Evolutionary conservation across 2,113 vertebrate species (phyloP).

Genomic region (Phycodurus eques): DNA sequence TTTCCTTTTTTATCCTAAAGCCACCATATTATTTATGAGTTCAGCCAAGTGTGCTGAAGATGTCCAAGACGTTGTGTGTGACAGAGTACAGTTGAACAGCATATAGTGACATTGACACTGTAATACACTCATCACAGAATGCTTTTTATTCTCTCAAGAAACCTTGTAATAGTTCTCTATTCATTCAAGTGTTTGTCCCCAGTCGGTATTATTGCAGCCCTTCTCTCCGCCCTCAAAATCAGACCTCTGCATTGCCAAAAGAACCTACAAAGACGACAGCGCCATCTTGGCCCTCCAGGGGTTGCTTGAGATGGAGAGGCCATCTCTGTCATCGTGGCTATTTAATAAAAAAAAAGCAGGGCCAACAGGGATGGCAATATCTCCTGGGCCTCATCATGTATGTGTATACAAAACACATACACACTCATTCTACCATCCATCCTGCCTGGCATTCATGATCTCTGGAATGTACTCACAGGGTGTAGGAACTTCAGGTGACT

Average conservation of each 20-base stretch:
- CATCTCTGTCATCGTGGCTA: conserved; percentile 58
- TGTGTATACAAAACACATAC: conserved; percentile 25
- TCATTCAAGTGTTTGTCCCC: conserved; percentile 23
- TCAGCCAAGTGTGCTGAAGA: background rate
- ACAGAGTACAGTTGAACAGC: background rate
- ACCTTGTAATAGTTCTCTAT: conserved; percentile 19
- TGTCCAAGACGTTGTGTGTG: background rate
- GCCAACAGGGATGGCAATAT: conserved; percentile 42
- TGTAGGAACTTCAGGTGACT: conserved; percentile 46
- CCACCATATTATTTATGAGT: too few relatives aligned
- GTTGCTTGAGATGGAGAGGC: conserved; percentile 57
- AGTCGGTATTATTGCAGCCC: conserved; percentile 10
- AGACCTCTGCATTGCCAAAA: conserved; percentile 6
- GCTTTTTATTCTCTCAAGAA: background rate
- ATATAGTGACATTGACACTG: background rate
- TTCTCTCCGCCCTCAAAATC: conserved; percentile 8
- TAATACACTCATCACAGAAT: background rate
- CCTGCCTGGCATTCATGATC: conserved; percentile 28
- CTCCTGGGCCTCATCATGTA: conserved; percentile 54
- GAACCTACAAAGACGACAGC: conserved; percentile 39
- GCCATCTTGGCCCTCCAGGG: conserved; percentile 36
- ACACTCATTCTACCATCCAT: conserved; percentile 27
- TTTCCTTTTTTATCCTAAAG: too few relatives aligned
- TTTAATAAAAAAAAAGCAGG: conserved; percentile 55
- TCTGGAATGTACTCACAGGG: conserved; percentile 53